These are phyloP conservation scores for Pimpla rufipes DNA, from an alignment of 2,888 invertebrate genomes.

Conservation along the genomic window DNA sequence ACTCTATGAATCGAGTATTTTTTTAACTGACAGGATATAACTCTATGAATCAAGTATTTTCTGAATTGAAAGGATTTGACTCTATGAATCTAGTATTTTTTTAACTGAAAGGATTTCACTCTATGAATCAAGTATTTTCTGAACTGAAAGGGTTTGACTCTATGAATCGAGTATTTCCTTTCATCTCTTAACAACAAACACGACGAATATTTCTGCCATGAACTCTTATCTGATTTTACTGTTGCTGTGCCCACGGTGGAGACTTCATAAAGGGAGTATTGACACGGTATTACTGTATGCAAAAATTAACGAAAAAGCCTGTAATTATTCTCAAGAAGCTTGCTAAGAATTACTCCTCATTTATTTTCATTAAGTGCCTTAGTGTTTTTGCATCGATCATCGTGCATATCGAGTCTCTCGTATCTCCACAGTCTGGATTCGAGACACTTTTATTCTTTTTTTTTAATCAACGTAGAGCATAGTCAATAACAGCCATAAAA, in stretches of 20 bases:
- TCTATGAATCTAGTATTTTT: too few species aligned
- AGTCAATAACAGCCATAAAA: slow-evolving; percentile 9
- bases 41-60: too few species aligned
- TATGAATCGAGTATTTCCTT: too few species aligned
- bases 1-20: too few species aligned
- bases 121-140: too few species aligned
- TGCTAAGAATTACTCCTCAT: slow-evolving; percentile 27
- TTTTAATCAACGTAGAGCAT: slow-evolving; percentile 19
- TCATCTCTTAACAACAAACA: neutral
- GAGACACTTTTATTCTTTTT: slow-evolving; percentile 10
- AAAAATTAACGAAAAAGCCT: slow-evolving; percentile 35
- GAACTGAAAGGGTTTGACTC: too few species aligned
- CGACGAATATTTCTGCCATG: neutral
- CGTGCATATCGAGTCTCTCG: slow-evolving; percentile 47
- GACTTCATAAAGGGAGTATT: slow-evolving; percentile 62
- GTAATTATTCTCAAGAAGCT: slow-evolving; percentile 37
- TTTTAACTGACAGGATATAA: too few species aligned
- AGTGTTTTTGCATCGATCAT: slow-evolving; percentile 53
- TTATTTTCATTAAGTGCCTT: slow-evolving; percentile 6
- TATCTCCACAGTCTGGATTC: slow-evolving; percentile 32
- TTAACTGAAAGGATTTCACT: too few species aligned
- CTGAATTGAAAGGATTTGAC: too few species aligned
- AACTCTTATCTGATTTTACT: slow-evolving; percentile 33
- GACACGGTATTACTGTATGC: slow-evolving; percentile 39
- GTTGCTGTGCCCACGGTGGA: slow-evolving; percentile 52